Percentiles rank a stretch among this genome's conserved stretches.
Conservation (phyloP, 2,113 vertebrate genomes). For the Nyctibius bracteatus region DNA sequence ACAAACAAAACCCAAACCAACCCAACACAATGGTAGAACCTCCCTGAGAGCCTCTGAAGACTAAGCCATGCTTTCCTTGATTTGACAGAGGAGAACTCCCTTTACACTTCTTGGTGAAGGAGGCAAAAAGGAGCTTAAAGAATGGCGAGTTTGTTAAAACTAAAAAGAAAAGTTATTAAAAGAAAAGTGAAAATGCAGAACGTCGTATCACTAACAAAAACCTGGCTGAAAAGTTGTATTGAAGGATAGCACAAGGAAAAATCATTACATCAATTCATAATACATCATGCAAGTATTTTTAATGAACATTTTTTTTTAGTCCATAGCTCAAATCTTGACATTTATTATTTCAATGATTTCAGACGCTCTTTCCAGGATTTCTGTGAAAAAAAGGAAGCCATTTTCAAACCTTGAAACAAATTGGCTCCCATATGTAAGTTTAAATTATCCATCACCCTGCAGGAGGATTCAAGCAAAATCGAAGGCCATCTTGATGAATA, state of each 20-base stretch:
- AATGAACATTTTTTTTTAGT: constrained; percentile 44
- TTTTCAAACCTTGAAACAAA: constrained; percentile 54
- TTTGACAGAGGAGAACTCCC: neutral
- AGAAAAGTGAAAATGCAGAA: neutral
- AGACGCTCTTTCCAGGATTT: constrained; percentile 37
- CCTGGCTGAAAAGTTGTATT: neutral
- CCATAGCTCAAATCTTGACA: constrained; percentile 27
- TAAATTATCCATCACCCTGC: constrained; percentile 68
- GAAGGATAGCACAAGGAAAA: neutral
- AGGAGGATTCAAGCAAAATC: constrained; percentile 61
- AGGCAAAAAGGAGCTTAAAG: neutral
- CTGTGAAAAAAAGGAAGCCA: neutral
- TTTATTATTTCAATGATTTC: constrained; percentile 42
- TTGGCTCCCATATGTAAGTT: constrained; percentile 53
- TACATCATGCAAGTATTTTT: constrained; percentile 23
- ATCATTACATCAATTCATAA: neutral
- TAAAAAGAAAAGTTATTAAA: neutral
- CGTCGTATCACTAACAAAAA: neutral
- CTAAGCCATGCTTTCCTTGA: neutral
- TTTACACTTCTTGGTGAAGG: neutral
- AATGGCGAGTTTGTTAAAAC: neutral
- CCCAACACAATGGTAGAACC: neutral
- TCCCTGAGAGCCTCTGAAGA: neutral
- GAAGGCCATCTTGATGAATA: constrained; percentile 67
- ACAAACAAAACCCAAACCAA: too few relatives aligned